Percentiles rank a stretch among this genome's conserved stretches.
Evolutionary conservation across 2,797 vertebrate species (phyloP).

Genomic region (Aulostomus chinensis): DNA sequence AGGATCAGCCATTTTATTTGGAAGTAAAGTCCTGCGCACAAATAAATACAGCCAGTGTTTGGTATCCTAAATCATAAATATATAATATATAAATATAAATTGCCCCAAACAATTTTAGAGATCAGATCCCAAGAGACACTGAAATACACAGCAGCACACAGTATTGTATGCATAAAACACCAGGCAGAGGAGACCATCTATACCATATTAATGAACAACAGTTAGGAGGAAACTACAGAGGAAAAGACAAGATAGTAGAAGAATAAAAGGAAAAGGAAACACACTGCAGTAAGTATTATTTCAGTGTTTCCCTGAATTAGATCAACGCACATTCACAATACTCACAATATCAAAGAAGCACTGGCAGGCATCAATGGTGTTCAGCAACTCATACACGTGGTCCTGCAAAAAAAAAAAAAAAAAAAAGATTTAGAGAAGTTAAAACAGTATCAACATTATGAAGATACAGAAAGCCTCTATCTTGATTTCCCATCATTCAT

Average conservation of each 20-base stretch:
- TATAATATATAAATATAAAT: too few relatives aligned
- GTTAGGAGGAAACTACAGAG: neutral
- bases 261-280: too few relatives aligned
- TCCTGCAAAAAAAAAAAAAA: slow-evolving; percentile 77
- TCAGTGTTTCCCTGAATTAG: too few relatives aligned
- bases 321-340: slow-evolving; percentile 15
- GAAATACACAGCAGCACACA: slow-evolving; percentile 10
- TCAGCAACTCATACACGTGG: slow-evolving; percentile 94
- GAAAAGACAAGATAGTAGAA: neutral
- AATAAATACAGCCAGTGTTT: too few relatives aligned
- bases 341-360: slow-evolving; percentile 95
- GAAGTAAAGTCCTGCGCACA: too few relatives aligned
- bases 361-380: slow-evolving; percentile 91
- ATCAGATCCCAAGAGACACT: slow-evolving; percentile 7
- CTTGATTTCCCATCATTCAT: too few relatives aligned
- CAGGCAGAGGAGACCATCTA: neutral
- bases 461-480: too few relatives aligned
- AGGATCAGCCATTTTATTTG: too few relatives aligned
- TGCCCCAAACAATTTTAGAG: neutral
- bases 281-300: too few relatives aligned
- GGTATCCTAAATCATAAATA: too few relatives aligned
- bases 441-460: neutral
- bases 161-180: slow-evolving; percentile 27
- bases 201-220: too few relatives aligned
- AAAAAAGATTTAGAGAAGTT: slow-evolving; percentile 1